These are phyloP conservation scores for Bacillus rossius DNA, from an alignment of 1,140 invertebrate genomes.

Conservation along the genomic window DNA sequence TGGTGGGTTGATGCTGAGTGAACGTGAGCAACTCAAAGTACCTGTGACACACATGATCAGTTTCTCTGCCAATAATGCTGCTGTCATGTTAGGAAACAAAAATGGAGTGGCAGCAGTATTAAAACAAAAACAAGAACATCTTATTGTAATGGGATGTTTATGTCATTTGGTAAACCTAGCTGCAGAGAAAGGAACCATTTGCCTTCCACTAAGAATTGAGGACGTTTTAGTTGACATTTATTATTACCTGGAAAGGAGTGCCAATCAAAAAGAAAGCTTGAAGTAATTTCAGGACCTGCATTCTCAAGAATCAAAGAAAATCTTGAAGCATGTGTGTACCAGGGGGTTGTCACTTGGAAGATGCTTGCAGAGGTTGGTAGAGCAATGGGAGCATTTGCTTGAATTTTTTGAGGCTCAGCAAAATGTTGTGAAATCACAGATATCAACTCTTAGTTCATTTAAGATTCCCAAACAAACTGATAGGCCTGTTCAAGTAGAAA, in stretches of 20 bases:
- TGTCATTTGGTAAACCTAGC: constrained; percentile 1
- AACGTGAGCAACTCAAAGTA: neutral
- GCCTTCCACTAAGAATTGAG: neutral
- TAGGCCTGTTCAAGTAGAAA: too few relatives aligned
- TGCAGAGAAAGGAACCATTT: neutral
- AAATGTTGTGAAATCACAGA: too few relatives aligned
- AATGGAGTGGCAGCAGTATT: constrained; percentile 1
- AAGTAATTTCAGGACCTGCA: neutral
- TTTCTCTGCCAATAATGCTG: neutral
- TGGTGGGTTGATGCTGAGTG: neutral
- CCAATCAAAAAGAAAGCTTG: neutral
- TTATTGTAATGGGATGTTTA: neutral
- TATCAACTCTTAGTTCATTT: too few relatives aligned
- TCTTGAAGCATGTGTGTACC: neutral
- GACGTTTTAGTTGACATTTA: neutral
- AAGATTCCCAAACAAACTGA: too few relatives aligned
- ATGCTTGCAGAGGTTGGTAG: too few relatives aligned
- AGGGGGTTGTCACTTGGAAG: too few relatives aligned
- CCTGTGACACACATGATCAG: neutral
- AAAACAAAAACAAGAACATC: neutral
- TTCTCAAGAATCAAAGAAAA: neutral
- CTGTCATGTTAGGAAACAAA: neutral
- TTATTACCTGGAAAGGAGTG: neutral
- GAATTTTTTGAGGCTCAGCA: too few relatives aligned
- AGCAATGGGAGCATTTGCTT: too few relatives aligned